Evolutionary conservation across 2,888 invertebrate genomes (phyloP).

Genomic region (Merodon equestris): DNA sequence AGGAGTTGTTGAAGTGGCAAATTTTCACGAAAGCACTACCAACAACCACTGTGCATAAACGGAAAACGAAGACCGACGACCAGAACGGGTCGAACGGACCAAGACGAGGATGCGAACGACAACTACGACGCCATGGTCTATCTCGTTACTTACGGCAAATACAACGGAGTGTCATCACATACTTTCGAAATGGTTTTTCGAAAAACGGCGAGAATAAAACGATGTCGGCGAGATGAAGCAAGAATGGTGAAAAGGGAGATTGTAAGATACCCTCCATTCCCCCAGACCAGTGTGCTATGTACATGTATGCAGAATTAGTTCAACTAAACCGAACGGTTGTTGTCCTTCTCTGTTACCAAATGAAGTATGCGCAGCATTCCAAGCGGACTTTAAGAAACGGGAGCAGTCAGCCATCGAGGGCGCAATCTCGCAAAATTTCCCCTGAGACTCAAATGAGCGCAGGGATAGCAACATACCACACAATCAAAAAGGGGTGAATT

Average conservation of each 20-base stretch:
- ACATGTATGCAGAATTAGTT: slow-evolving; percentile 41
- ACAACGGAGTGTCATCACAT: slow-evolving; percentile 67
- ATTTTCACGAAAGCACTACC: slow-evolving; percentile 73
- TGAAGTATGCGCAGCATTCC: slow-evolving; percentile 30
- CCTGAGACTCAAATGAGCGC: slow-evolving; percentile 49
- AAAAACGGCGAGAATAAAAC: slow-evolving; percentile 61
- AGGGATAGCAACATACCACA: slow-evolving; percentile 11
- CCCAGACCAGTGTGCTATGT: slow-evolving; percentile 5
- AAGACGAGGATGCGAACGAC: slow-evolving; percentile 56
- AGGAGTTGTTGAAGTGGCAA: slow-evolving; percentile 79
- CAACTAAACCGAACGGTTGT: slow-evolving; percentile 59
- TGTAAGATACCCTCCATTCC: too few species aligned
- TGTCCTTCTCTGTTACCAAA: slow-evolving; percentile 55
- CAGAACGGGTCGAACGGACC: slow-evolving; percentile 1
- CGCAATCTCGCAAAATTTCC: slow-evolving; percentile 68
- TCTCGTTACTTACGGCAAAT: slow-evolving; percentile 69
- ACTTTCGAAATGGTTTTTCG: slow-evolving; percentile 68
- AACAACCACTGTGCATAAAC: slow-evolving; percentile 43
- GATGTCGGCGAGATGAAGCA: slow-evolving; percentile 31
- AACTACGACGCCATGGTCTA: slow-evolving; percentile 68
- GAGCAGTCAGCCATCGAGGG: slow-evolving; percentile 54
- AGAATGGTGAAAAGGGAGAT: slow-evolving; percentile 13
- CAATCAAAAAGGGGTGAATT: slow-evolving; percentile 58
- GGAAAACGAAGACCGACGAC: slow-evolving; percentile 18
- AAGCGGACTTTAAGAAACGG: slow-evolving; percentile 55